Percentiles rank a stretch among this genome's conserved stretches.
Conservation (phyloP, 2,888 invertebrate species). For the Protophormia terraenovae region DNA sequence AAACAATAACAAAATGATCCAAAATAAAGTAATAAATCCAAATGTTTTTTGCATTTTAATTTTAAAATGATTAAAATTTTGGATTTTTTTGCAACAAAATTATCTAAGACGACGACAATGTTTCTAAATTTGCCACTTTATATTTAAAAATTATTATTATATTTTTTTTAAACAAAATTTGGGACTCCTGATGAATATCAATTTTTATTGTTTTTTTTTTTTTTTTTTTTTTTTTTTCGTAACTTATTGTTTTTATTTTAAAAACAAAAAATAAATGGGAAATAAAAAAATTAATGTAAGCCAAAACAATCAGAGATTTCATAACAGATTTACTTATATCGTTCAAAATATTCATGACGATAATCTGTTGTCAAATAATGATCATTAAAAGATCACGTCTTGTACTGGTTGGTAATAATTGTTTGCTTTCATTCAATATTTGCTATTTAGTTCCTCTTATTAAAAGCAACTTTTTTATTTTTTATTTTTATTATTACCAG, state of each 20-base stretch:
- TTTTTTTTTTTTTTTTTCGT: neutral
- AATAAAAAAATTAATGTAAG: neutral
- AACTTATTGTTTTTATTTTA: no score
- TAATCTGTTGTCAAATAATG: neutral
- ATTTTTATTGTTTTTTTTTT: neutral
- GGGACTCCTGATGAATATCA: constrained; percentile 37
- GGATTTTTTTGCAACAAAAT: constrained; percentile 15
- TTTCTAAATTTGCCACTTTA: neutral
- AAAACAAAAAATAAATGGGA: neutral
- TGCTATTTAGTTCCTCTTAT: constrained; percentile 27
- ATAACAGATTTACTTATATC: constrained; percentile 52
- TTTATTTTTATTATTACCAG: no score
- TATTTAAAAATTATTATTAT: neutral
- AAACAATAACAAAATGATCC: constrained; percentile 1
- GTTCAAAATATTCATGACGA: neutral
- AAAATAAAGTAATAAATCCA: constrained; percentile 5
- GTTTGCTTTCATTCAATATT: neutral
- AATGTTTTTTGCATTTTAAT: constrained; percentile 19
- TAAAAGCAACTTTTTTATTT: neutral
- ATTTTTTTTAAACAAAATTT: constrained; percentile 2
- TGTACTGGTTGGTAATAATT: neutral
- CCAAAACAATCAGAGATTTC: no score
- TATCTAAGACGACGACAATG: neutral
- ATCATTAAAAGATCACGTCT: neutral
- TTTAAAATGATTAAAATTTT: neutral